Base-by-base conservation (phyloP, 2,888 invertebrate genomes). In the Drosophila bunnanda region DNA sequence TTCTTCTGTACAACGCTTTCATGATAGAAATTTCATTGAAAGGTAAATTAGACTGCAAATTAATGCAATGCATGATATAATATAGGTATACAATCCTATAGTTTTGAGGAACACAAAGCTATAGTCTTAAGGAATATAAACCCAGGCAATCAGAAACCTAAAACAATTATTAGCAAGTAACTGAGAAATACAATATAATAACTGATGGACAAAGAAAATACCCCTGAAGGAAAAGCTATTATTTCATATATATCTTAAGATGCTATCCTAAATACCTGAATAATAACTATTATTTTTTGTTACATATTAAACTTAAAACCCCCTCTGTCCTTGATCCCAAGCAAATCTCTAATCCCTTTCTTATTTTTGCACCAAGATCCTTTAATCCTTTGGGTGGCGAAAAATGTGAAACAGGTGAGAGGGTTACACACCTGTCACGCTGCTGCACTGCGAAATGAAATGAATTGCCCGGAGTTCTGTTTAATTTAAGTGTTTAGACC, bases 401-500 rank as follows among this genome's bases (percentile, higher is more conserved):
- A 32, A 50, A 50, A 50, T 50, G 13, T 20, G 20, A 32, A 34
- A 22, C 15, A 50, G 50, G 32, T 50, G 32, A 32, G 32, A 32
- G 20, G 46, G 46, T 30, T 41, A 53, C 25, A 44, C 44, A 44
- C 46, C 50, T 66, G 74, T 72, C 75, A 76, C 57, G 46, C 22
- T 34, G 46, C 75, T 55, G 56, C 56, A 46, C 55, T 66, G 32
- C 52, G 52, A 72, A 78, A 74, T 70, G 77, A 82, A 82, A 85
- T 82, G 75, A 80, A 85, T 88, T 80, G 88, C 76, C 77, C 76
- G 76, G 75, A 87, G 86, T 86, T 79, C 79, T 84, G 86, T 84
- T 83, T 83, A 86, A 83, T 86, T 82, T 86, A 82, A 86, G 78
- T 83, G 82, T 68, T 77, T 72, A 69, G 68, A 32, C 39, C 34